Conservation (phyloP, 2,888 invertebrate genomes). For the Pilophorus perplexus region DNA sequence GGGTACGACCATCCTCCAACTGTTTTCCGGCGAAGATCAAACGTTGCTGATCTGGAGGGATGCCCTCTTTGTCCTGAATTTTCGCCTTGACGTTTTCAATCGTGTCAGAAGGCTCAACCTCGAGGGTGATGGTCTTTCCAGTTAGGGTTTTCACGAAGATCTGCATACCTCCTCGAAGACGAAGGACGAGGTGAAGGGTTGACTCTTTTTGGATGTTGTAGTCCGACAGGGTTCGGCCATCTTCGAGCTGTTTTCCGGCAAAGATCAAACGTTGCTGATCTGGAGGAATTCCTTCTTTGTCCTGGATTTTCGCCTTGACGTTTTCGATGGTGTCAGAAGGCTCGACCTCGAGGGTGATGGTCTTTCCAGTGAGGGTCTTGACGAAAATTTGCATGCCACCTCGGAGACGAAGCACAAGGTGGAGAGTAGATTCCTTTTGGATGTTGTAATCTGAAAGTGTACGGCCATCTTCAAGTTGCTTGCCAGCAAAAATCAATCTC, state of each 20-base stretch:
- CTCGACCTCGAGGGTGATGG: slow-evolving; percentile 35
- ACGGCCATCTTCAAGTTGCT: slow-evolving; percentile 62
- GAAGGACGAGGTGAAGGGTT: slow-evolving; percentile 58
- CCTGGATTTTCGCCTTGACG: slow-evolving; percentile 37
- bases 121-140: slow-evolving; percentile 56
- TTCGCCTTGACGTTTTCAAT: slow-evolving; percentile 62
- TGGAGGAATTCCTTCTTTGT: slow-evolving; percentile 63
- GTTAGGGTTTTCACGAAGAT: slow-evolving; percentile 57
- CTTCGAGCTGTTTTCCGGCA: slow-evolving; percentile 63
- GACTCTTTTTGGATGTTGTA: slow-evolving; percentile 65
- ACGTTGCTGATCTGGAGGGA: slow-evolving; percentile 55
- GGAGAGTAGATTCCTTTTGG: slow-evolving; percentile 54
- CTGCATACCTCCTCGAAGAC: slow-evolving; percentile 56
- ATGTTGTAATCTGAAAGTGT: slow-evolving; percentile 61
- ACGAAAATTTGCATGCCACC: slow-evolving; percentile 59
- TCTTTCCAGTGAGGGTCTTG: slow-evolving; percentile 57
- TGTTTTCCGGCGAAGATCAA: slow-evolving; percentile 63
- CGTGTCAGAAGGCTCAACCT: slow-evolving; percentile 61
- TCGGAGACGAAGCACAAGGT: slow-evolving; percentile 50
- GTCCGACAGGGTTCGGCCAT: slow-evolving; percentile 61
- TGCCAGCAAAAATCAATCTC: slow-evolving; percentile 61
- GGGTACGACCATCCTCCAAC: slow-evolving; percentile 62
- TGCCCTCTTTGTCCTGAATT: slow-evolving; percentile 54
- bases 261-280: slow-evolving; percentile 56
- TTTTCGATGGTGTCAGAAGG: slow-evolving; percentile 39